Evolutionary conservation across 2,113 vertebrate species (phyloP).

Genomic region (Ceyx margarethae): DNA sequence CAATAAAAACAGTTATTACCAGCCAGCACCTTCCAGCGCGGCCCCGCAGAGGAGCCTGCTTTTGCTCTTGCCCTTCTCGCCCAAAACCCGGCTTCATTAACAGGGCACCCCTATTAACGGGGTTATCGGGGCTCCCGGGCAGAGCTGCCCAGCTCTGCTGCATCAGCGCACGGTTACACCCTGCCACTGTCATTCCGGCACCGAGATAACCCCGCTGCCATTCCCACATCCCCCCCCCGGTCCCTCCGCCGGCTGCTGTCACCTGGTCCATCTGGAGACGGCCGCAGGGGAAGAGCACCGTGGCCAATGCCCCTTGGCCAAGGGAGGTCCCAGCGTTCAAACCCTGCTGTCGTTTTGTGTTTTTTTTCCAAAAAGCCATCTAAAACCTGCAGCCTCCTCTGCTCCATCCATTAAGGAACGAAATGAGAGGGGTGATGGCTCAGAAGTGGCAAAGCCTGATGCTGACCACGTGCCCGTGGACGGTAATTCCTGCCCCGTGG

Average conservation of each 20-base stretch:
- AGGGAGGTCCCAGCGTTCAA: background rate
- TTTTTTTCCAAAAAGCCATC: background rate
- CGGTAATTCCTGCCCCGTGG: background rate
- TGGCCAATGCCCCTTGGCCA: accelerated
- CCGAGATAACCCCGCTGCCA: accelerated
- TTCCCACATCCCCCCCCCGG: accelerated
- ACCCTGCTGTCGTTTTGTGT: background rate
- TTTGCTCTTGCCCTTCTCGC: accelerated
- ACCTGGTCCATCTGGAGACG: background rate
- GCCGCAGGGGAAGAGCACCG: background rate
- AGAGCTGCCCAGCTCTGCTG: background rate
- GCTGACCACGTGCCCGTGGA: background rate
- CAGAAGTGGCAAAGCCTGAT: accelerated
- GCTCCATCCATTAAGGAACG: background rate
- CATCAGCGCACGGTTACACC: background rate
- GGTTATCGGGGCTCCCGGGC: accelerated
- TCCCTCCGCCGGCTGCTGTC: background rate
- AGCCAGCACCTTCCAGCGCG: conserved; percentile 4
- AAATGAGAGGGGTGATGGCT: background rate
- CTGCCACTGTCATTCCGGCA: accelerated
- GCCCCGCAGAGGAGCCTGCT: background rate
- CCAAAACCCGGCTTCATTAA: accelerated
- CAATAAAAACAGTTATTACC: conserved; percentile 3
- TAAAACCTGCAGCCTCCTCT: background rate
- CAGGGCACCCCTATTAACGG: too few species aligned